A percentile compares a stretch with the other conserved stretches of the same genome.
Evolutionary conservation across 2,113 vertebrate species (phyloP).

Genomic region (Protomyctophum bolini): DNA sequence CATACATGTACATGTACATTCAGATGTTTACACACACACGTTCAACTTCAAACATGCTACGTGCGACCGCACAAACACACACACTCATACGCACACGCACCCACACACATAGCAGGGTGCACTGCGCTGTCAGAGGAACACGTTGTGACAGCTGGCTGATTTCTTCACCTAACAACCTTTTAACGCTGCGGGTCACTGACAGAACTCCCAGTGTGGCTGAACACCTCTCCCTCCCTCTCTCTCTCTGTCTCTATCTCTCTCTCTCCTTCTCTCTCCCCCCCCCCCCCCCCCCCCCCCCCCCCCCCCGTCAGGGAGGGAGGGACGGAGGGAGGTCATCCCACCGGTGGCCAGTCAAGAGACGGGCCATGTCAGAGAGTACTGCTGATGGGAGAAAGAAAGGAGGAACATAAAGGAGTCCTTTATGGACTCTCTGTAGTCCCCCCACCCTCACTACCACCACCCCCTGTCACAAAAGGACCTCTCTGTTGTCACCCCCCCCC

Average conservation of each 20-base stretch:
- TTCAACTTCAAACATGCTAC: slow-evolving; percentile 5
- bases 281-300: slow-evolving; percentile 26
- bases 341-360: slow-evolving; percentile 47
- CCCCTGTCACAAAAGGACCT: slow-evolving; percentile 48
- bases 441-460: slow-evolving; percentile 11
- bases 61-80: too few species aligned
- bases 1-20: neutral
- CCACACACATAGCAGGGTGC: slow-evolving; percentile 16
- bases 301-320: neutral
- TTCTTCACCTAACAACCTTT: slow-evolving; percentile 48
- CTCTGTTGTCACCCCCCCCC: slow-evolving; percentile 42
- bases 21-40: too few species aligned
- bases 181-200: slow-evolving; percentile 42
- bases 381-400: slow-evolving; percentile 39
- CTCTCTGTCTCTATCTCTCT: too few species aligned
- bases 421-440: slow-evolving; percentile 41
- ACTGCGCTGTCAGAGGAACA: slow-evolving; percentile 29
- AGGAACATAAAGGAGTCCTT: slow-evolving; percentile 58
- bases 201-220: slow-evolving; percentile 41
- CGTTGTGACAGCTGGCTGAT: slow-evolving; percentile 27
- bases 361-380: slow-evolving; percentile 56
- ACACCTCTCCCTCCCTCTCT: slow-evolving; percentile 9
- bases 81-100: slow-evolving; percentile 22
- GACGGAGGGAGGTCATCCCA: slow-evolving; percentile 28
- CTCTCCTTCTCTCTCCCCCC: slow-evolving; percentile 12